phyloP scores from a whole-genome alignment of 2,888 invertebrate species.

The Strigamia crassipes region DNA sequence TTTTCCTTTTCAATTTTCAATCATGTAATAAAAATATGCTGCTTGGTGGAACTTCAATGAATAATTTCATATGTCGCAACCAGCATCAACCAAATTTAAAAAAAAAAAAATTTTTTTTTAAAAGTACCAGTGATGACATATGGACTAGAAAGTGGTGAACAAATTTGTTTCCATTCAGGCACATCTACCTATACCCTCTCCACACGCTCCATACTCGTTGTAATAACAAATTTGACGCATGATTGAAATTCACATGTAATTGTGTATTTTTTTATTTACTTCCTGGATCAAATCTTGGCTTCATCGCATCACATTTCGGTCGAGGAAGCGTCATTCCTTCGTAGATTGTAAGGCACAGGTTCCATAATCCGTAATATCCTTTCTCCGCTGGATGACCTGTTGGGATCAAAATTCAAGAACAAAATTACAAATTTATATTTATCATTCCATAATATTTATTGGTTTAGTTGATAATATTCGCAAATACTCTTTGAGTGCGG shows the following conservation, averaged over 20 bases:
- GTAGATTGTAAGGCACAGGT: background rate
- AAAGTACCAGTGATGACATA: no score
- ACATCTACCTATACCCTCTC: background rate
- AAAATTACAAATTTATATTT: background rate
- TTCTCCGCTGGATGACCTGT: background rate
- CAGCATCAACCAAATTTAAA: background rate
- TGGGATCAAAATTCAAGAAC: background rate
- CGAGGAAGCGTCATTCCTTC: background rate
- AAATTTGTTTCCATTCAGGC: background rate
- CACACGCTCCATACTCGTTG: background rate
- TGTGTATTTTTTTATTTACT: conserved; percentile 7
- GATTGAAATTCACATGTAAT: background rate
- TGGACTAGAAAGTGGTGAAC: background rate
- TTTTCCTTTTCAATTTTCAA: background rate
- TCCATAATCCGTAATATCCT: conserved; percentile 43
- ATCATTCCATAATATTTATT: no score
- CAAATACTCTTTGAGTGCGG: no score
- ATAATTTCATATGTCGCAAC: background rate
- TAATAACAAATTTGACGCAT: background rate
- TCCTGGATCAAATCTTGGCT: conserved; percentile 36
- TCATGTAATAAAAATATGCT: background rate
- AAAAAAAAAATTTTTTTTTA: background rate
- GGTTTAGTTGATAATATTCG: no score
- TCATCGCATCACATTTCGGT: background rate
- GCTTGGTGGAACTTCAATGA: background rate